Conservation (phyloP, 2,113 vertebrate genomes). For the Leiothrix lutea region DNA sequence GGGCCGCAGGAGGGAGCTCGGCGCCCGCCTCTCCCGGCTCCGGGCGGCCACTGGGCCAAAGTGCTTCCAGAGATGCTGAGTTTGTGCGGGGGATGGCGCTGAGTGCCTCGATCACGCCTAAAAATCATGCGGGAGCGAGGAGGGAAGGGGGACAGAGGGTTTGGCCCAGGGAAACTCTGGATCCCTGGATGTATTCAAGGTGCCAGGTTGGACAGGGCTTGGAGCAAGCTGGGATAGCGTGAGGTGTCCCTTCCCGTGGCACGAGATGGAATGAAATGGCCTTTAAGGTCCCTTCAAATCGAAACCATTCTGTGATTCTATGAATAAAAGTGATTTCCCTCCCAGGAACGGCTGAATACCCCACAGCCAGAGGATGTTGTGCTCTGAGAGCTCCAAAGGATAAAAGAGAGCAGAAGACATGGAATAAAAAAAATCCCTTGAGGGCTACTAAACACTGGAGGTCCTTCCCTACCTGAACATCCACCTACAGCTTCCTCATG, state of each 20-base stretch:
- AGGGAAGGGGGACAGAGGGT: not conserved
- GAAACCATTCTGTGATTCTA: not conserved
- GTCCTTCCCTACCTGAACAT: not conserved
- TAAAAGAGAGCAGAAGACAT: accelerated
- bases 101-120: accelerated
- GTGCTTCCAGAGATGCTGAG: accelerated
- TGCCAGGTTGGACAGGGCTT: not conserved
- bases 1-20: slow-evolving; percentile 37
- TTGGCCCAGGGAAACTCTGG: not conserved
- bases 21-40: not conserved
- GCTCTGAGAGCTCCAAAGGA: accelerated
- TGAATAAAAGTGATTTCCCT: not conserved
- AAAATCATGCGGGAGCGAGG: not conserved
- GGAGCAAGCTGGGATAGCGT: accelerated
- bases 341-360: accelerated
- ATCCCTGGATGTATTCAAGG: not conserved
- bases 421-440: too few species aligned
- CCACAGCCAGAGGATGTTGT: accelerated
- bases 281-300: not conserved
- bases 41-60: not conserved
- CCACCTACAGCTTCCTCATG: accelerated
- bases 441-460: not conserved
- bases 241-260: not conserved
- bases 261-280: not conserved
- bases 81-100: accelerated